These are phyloP conservation scores for Eubucco bourcierii DNA, from an alignment of 2,113 vertebrate species.

Conservation along the genomic window DNA sequence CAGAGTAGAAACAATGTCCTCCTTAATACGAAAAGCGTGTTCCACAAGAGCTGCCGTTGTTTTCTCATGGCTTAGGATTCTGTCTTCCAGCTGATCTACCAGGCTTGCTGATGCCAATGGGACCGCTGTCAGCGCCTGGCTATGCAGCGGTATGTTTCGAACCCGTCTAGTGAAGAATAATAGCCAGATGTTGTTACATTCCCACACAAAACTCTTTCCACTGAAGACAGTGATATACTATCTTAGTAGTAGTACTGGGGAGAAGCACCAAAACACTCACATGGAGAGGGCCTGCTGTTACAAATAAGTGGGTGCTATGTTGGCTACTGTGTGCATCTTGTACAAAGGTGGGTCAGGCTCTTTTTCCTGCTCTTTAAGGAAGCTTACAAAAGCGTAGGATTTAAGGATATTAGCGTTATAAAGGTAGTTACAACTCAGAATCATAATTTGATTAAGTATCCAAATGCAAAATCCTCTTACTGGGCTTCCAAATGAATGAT, in stretches of 20 bases:
- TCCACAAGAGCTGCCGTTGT: slow-evolving; percentile 78
- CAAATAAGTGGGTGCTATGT: background rate
- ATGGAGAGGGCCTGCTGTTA: background rate
- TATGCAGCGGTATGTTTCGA: slow-evolving; percentile 76
- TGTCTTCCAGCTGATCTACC: slow-evolving; percentile 78
- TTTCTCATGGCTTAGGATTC: slow-evolving; percentile 80
- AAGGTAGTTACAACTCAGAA: background rate
- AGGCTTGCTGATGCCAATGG: slow-evolving; percentile 71
- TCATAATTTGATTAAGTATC: background rate
- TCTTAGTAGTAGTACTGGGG: background rate
- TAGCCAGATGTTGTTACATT: background rate
- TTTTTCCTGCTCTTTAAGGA: background rate
- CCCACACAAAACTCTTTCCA: background rate
- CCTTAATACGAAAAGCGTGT: slow-evolving; percentile 80
- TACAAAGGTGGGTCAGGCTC: background rate
- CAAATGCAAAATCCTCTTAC: background rate
- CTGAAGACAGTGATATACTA: background rate
- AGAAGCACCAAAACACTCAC: background rate
- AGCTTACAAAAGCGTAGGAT: background rate
- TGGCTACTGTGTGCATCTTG: background rate
- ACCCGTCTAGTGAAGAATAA: slow-evolving; percentile 62
- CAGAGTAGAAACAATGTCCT: slow-evolving; percentile 79
- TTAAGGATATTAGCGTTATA: background rate
- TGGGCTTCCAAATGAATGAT: background rate
- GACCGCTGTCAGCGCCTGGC: slow-evolving; percentile 76